phyloP scores from a whole-genome alignment of 2,888 invertebrate genomes.

The Theretra japonica region DNA sequence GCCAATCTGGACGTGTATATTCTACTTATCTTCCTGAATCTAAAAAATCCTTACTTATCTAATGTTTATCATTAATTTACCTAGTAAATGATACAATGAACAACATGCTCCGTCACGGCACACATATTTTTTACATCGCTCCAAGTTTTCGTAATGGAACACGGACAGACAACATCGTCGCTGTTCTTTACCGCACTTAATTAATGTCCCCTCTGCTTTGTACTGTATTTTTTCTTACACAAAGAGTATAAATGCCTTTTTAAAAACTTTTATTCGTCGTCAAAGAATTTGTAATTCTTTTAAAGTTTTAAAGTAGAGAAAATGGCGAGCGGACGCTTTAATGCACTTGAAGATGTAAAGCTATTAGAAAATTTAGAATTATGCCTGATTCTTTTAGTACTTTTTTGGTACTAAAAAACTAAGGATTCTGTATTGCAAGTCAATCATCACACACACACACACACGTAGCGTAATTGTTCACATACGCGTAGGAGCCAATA shows the following conservation, averaged over 20 bases:
- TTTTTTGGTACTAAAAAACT: too few species aligned
- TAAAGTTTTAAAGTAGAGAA: neutral
- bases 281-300: constrained; percentile 7
- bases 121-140: neutral
- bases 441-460: too few species aligned
- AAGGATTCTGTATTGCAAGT: too few species aligned
- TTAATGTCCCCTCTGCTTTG: constrained; percentile 6
- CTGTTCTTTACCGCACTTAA: constrained; percentile 3
- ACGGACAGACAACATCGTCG: neutral
- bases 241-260: constrained; percentile 4
- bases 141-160: neutral
- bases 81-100: too few species aligned
- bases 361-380: neutral
- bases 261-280: neutral
- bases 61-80: too few species aligned
- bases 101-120: neutral
- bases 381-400: too few species aligned
- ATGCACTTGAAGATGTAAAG: neutral
- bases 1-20: too few species aligned
- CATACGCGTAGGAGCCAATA: too few species aligned
- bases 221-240: neutral
- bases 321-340: neutral
- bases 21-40: too few species aligned
- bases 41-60: too few species aligned
- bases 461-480: too few species aligned